These are phyloP conservation scores for Mus pahari DNA, from an alignment of 2,113 vertebrate genomes.

Conservation along the genomic window DNA sequence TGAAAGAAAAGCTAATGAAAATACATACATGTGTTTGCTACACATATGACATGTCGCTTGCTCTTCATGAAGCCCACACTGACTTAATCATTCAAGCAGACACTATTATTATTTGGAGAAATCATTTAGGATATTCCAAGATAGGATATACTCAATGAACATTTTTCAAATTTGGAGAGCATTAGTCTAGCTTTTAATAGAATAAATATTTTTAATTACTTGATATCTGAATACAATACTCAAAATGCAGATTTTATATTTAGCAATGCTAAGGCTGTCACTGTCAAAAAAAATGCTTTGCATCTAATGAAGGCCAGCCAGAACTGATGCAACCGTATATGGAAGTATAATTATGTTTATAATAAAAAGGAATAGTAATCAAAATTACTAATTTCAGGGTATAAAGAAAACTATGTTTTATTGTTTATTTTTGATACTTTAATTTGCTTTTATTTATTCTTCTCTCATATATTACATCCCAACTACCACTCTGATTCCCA, in stretches of 20 bases:
- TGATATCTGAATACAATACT: neutral
- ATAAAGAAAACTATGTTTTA: neutral
- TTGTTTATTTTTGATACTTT: neutral
- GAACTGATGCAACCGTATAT: neutral
- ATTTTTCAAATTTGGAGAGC: neutral
- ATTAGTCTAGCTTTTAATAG: neutral
- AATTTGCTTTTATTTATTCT: neutral
- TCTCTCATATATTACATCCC: neutral
- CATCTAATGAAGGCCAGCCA: neutral
- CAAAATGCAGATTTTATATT: neutral
- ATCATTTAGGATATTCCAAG: neutral
- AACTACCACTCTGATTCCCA: neutral
- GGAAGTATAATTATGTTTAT: neutral
- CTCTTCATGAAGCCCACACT: neutral
- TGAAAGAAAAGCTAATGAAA: neutral
- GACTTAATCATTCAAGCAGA: neutral
- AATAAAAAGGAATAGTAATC: neutral
- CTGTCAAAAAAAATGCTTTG: neutral
- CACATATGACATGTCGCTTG: neutral
- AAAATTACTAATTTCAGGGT: neutral
- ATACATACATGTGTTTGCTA: neutral
- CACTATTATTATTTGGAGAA: neutral
- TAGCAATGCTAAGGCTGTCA: neutral
- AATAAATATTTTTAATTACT: neutral
- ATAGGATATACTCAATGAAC: neutral